Evolutionary conservation across 1,140 invertebrate genomes (phyloP).

Genomic region (Drosophila mayri): DNA sequence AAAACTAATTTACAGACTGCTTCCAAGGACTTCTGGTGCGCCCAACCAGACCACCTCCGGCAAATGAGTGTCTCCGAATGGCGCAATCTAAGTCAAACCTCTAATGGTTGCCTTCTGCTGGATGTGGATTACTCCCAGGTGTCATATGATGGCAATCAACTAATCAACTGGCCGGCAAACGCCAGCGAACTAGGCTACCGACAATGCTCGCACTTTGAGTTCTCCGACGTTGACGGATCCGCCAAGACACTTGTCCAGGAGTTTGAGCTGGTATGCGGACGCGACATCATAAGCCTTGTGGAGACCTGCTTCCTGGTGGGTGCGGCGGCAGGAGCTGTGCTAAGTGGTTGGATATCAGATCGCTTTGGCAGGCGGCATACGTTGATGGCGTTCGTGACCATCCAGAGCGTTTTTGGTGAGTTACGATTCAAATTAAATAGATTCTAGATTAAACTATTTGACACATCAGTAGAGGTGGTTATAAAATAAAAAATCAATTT

Average conservation of each 20-base stretch:
- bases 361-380: slow-evolving; percentile 90
- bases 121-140: slow-evolving; percentile 69
- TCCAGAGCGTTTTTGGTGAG: slow-evolving; percentile 77
- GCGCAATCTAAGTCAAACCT: slow-evolving; percentile 87
- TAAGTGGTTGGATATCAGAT: slow-evolving; percentile 90
- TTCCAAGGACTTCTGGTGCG: slow-evolving; percentile 88
- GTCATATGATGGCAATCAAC: slow-evolving; percentile 38
- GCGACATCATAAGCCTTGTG: slow-evolving; percentile 87
- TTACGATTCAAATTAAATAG: slow-evolving; percentile 9
- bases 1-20: slow-evolving; percentile 84
- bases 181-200: slow-evolving; percentile 42
- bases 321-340: slow-evolving; percentile 89
- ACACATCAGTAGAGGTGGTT: background rate
- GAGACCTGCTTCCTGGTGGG: slow-evolving; percentile 90
- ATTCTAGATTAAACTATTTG: too few relatives aligned
- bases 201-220: slow-evolving; percentile 88
- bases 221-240: slow-evolving; percentile 86
- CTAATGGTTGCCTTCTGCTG: slow-evolving; percentile 85
- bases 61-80: slow-evolving; percentile 85
- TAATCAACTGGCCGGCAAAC: slow-evolving; percentile 62
- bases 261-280: slow-evolving; percentile 88
- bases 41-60: slow-evolving; percentile 86
- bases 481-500: background rate
- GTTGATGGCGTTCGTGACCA: slow-evolving; percentile 87
- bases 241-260: slow-evolving; percentile 88